Conservation (phyloP, 2,888 invertebrate species). For the Scaptomyza cyrtandrae region DNA sequence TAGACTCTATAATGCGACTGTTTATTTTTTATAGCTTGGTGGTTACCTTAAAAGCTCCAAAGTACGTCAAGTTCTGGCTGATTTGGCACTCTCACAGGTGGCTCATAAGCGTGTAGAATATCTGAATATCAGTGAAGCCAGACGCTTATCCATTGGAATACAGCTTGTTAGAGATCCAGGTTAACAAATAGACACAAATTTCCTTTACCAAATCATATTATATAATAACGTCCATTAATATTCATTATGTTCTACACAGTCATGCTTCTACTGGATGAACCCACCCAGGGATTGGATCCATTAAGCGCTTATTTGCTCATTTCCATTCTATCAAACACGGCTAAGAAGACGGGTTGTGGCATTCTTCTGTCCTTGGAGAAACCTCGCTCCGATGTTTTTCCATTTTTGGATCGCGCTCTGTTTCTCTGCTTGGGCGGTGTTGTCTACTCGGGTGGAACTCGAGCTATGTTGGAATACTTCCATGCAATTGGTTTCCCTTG, state of each 20-base stretch:
- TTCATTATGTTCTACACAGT: slow-evolving; percentile 86
- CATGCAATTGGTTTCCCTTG: slow-evolving; percentile 98
- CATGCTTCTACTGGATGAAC: slow-evolving; percentile 95
- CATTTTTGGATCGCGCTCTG: slow-evolving; percentile 95
- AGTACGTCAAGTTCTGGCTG: slow-evolving; percentile 96
- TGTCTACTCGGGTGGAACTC: slow-evolving; percentile 95
- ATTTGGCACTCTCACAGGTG: slow-evolving; percentile 96
- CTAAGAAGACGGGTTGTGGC: slow-evolving; percentile 95
- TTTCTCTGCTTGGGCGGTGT: slow-evolving; percentile 96
- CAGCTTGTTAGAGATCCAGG: slow-evolving; percentile 97
- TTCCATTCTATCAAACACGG: slow-evolving; percentile 95
- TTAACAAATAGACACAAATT: slow-evolving; percentile 77
- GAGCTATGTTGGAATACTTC: slow-evolving; percentile 97
- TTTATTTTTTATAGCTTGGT: slow-evolving; percentile 86
- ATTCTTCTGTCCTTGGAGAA: slow-evolving; percentile 96
- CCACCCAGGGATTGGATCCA: slow-evolving; percentile 97
- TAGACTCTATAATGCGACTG: not conserved
- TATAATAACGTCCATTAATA: not conserved
- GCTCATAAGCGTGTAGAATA: slow-evolving; percentile 93
- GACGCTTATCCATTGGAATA: slow-evolving; percentile 95
- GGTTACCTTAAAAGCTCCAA: slow-evolving; percentile 92
- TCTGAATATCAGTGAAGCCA: slow-evolving; percentile 94
- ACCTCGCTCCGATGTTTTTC: slow-evolving; percentile 97
- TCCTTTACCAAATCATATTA: not conserved
- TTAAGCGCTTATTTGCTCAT: slow-evolving; percentile 97